Percentiles rank a stretch among this genome's conserved stretches.
These are phyloP conservation scores for Sinocyclocheilus grahami DNA, from an alignment of 2,113 vertebrate species.

Conservation along the genomic window DNA sequence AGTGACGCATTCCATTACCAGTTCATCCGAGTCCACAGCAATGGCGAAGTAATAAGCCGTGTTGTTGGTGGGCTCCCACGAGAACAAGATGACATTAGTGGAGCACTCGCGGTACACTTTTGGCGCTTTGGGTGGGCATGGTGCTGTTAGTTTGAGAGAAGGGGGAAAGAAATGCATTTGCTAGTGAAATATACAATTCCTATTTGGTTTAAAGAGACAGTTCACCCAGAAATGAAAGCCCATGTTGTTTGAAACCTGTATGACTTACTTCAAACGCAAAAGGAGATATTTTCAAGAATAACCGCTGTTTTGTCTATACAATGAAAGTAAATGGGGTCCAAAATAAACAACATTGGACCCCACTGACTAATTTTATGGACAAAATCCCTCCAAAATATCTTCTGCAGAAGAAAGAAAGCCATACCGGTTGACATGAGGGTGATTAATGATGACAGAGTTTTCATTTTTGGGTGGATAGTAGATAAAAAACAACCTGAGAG, in stretches of 20 bases:
- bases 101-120: constrained; percentile 61
- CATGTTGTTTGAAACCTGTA: neutral
- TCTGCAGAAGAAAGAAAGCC: neutral
- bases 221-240: neutral
- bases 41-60: constrained; percentile 71
- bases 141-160: constrained; percentile 61
- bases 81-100: constrained; percentile 69
- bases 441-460: neutral
- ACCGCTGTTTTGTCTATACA: neutral
- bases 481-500: neutral
- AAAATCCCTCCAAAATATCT: neutral
- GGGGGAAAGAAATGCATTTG: neutral
- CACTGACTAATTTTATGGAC: neutral
- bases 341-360: neutral
- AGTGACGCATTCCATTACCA: constrained; percentile 64
- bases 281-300: neutral
- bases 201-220: neutral
- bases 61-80: constrained; percentile 70
- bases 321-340: neutral
- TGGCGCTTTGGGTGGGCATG: constrained; percentile 70
- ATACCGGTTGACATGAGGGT: neutral
- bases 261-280: neutral
- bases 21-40: constrained; percentile 56
- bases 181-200: neutral
- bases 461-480: neutral